Evolutionary conservation across 2,797 vertebrate genomes (phyloP), one percentile per base, ranked within the genome.

Genomic region (Sebastes matsubarae): DNA sequence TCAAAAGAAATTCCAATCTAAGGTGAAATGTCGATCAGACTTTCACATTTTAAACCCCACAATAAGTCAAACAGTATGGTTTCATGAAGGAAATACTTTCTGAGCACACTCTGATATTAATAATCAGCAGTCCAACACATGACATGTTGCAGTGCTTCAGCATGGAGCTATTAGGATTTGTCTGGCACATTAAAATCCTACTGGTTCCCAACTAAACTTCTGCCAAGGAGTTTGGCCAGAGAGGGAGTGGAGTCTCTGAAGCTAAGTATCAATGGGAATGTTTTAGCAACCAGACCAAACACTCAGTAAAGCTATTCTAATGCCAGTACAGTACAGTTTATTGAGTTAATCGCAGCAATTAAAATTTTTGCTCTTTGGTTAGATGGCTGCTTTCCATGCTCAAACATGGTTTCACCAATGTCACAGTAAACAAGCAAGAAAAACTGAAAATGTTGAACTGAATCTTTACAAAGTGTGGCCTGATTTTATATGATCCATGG

Each of bases 231-330:
- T 59, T 64, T 6, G 68, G 68, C 75, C 65, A 78, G 63, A 68
- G 55, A 74, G 54, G 18, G 64, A 82, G 72, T 57, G 46, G 46
- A 29, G 68, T 68, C 72, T 85, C 69, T 80, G 65, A 79, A 67
- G 68, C 32, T 24, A 65, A 79, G 20, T 69, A 84, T 86, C 63
- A 76, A 38, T 72, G 67, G 34, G 52, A 74, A 83, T 80, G 81
- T 87, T 92, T 84, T 71, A 75, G 87, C 81, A 86, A 87, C 77
- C 75, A 77, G 79, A 82, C 74, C 59, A 83, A 89, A 88, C 77
- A 81, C 38, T 66, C 59, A 89, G 59, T 59, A 82, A 87, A 61
- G 58, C 16, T 66, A 73, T 34, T 72, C 30, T 72, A 64, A 50
- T 81, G 36, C 66, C 80, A 81, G 36, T 71, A 69, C 52, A 64